Percentiles rank a stretch among this genome's conserved stretches.
Conservation (phyloP, 2,797 vertebrate genomes). For the Peromyscus nudipes region DNA sequence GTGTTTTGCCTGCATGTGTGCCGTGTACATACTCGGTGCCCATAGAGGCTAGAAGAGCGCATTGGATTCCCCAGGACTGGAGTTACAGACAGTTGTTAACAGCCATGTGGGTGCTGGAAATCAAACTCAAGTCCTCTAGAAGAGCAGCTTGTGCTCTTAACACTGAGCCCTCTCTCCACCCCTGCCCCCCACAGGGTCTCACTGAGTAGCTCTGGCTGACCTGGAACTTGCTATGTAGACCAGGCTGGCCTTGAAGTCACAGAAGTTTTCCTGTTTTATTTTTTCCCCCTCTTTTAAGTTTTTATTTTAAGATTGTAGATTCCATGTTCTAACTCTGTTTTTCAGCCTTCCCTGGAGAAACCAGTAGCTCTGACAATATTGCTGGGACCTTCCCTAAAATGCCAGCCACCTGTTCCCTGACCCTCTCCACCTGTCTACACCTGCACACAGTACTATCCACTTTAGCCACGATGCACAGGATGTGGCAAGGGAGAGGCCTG, state of each 20-base stretch:
- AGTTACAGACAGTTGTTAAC: neutral
- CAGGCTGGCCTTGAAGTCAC: neutral
- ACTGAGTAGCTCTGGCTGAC: neutral
- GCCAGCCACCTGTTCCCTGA: neutral
- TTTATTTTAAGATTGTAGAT: slow-evolving; percentile 59
- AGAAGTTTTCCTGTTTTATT: neutral
- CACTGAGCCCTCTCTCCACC: neutral
- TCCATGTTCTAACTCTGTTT: neutral
- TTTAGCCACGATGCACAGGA: neutral
- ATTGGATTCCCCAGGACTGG: neutral
- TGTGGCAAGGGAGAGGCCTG: neutral
- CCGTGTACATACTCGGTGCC: neutral
- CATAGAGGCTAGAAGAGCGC: neutral
- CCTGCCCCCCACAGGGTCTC: neutral
- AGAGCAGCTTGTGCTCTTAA: neutral
- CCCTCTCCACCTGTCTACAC: neutral
- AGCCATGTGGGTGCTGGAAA: neutral
- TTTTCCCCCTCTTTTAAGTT: neutral
- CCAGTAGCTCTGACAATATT: slow-evolving; percentile 3
- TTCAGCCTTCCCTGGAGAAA: slow-evolving; percentile 9
- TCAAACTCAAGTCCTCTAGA: neutral
- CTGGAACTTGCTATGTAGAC: neutral
- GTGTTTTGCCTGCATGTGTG: neutral
- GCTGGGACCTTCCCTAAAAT: neutral
- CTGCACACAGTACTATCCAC: no score